Conservation (phyloP, 2,888 invertebrate species). For the Xanthia togata region DNA sequence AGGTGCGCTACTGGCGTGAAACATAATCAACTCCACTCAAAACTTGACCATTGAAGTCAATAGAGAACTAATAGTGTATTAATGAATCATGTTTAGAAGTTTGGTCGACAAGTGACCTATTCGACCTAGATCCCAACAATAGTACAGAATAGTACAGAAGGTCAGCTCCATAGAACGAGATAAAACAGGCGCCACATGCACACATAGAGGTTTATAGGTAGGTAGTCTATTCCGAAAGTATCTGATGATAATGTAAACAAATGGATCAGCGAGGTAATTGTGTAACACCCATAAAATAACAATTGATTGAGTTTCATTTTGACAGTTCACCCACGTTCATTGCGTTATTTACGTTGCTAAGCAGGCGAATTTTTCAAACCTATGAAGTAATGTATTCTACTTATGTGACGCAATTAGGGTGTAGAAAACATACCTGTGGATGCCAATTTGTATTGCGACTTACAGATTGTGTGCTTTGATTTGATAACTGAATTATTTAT, state of each 20-base stretch:
- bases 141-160: neutral
- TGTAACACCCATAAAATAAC: too few species aligned
- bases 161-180: neutral
- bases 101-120: neutral
- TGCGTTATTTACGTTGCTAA: too few species aligned
- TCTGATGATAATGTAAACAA: neutral
- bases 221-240: too few species aligned
- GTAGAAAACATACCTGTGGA: too few species aligned
- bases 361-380: too few species aligned
- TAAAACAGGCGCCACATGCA: neutral
- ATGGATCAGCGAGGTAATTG: neutral
- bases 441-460: too few species aligned
- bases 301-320: too few species aligned
- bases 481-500: too few species aligned
- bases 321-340: too few species aligned
- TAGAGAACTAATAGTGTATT: constrained; percentile 21
- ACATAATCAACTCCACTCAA: neutral
- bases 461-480: too few species aligned
- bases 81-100: constrained; percentile 4
- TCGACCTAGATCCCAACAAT: constrained; percentile 11
- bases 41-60: constrained; percentile 6
- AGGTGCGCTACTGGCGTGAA: neutral
- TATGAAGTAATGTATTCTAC: too few species aligned
- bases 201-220: neutral
- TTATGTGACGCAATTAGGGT: too few species aligned